phyloP scores from a whole-genome alignment of 1,140 invertebrate genomes.

The Panagrolaimus sp. region DNA sequence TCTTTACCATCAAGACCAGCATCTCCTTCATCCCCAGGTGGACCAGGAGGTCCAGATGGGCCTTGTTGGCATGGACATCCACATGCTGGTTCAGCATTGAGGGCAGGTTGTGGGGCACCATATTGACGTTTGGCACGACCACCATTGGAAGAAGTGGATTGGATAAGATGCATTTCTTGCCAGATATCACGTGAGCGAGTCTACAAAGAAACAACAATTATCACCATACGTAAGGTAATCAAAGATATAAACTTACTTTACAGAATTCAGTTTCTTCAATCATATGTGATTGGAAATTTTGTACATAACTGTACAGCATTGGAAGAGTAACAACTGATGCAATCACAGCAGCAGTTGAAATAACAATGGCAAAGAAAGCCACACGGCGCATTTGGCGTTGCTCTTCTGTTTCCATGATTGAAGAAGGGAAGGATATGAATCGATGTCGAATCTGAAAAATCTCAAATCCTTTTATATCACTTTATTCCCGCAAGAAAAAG shows the following conservation, averaged over 20 bases:
- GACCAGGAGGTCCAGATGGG: conserved; percentile 30
- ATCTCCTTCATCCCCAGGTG: conserved; percentile 35
- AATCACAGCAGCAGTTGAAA: conserved; percentile 50
- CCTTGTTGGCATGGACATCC: conserved; percentile 50
- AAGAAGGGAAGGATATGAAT: too few relatives aligned
- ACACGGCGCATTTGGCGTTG: conserved; percentile 47
- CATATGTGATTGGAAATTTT: conserved; percentile 54
- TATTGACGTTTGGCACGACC: conserved; percentile 46
- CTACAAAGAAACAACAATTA: too few relatives aligned
- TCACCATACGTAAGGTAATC: too few relatives aligned
- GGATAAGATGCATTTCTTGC: conserved; percentile 53
- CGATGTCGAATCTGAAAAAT: too few relatives aligned
- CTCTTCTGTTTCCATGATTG: conserved; percentile 5
- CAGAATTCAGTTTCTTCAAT: conserved; percentile 56
- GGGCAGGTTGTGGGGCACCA: conserved; percentile 22
- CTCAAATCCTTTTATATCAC: too few relatives aligned
- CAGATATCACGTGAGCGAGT: conserved; percentile 57
- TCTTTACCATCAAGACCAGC: conserved; percentile 42
- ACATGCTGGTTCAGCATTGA: conserved; percentile 32
- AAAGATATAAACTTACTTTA: conserved; percentile 35
- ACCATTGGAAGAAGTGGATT: conserved; percentile 15
- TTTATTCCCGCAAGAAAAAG: too few relatives aligned
- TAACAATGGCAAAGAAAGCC: conserved; percentile 46
- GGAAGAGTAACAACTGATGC: conserved; percentile 53
- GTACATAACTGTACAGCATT: conserved; percentile 58